Conservation (phyloP, 2,888 invertebrate genomes). For the Spatulosminthurus flaviceps region DNA sequence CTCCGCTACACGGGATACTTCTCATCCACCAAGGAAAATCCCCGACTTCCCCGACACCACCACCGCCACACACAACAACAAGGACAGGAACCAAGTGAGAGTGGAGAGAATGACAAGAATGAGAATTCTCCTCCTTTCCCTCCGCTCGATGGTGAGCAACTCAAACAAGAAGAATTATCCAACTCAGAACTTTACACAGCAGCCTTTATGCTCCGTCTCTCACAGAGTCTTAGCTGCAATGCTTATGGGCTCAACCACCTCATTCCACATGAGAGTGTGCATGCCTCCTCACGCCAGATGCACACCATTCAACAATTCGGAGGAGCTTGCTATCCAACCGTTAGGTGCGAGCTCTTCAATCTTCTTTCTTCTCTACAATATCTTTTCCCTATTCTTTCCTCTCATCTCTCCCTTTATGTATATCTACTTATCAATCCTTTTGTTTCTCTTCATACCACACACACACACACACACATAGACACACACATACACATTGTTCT, state of each 20-base stretch:
- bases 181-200: conserved; percentile 64
- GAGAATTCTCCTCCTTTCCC: background rate
- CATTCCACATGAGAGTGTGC: conserved; percentile 38
- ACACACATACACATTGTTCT: too few relatives aligned
- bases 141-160: background rate
- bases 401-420: background rate
- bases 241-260: conserved; percentile 68
- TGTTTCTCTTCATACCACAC: too few relatives aligned
- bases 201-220: conserved; percentile 66
- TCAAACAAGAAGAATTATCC: conserved; percentile 43
- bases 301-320: conserved; percentile 65
- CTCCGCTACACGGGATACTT: conserved; percentile 64
- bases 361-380: background rate
- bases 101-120: background rate
- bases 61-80: background rate
- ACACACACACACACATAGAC: too few relatives aligned
- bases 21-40: background rate
- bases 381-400: too few relatives aligned
- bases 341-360: conserved; percentile 57
- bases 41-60: background rate
- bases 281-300: conserved; percentile 58
- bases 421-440: too few relatives aligned
- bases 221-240: conserved; percentile 68
- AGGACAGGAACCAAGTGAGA: background rate
- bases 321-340: conserved; percentile 68